phyloP scores from a whole-genome alignment of 92 coral and sea anemone genomes.

The Palythoa caribaeorum region DNA sequence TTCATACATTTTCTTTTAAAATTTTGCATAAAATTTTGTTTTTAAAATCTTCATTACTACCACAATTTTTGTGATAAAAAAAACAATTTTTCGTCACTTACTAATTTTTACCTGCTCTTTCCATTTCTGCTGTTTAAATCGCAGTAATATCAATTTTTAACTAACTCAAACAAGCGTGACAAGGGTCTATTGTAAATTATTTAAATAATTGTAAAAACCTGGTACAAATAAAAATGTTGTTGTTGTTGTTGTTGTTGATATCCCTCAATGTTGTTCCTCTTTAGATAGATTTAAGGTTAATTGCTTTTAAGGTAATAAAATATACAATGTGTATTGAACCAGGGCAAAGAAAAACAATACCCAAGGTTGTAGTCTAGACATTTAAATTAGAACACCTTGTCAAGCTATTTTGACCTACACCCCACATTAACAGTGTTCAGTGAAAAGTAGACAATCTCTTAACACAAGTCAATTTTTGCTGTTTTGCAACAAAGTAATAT shows the following conservation, averaged over 20 bases:
- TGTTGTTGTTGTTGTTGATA: background rate
- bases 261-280: background rate
- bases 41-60: no score
- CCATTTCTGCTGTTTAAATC: no score
- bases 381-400: slow-evolving; percentile 4
- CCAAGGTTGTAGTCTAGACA: slow-evolving; percentile 4
- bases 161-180: no score
- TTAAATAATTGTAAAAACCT: no score
- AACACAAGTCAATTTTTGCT: slow-evolving; percentile 11
- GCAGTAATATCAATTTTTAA: no score
- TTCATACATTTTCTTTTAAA: no score
- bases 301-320: slow-evolving; percentile 32
- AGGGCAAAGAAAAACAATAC: slow-evolving; percentile 7
- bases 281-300: slow-evolving; percentile 22
- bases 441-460: background rate
- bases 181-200: no score
- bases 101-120: no score
- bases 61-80: no score
- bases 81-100: no score
- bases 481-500: slow-evolving; percentile 10
- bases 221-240: no score
- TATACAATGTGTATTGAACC: slow-evolving; percentile 1
- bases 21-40: no score
- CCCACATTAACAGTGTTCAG: slow-evolving; percentile 13
- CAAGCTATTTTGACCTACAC: slow-evolving; percentile 6